Evolutionary conservation across 2,888 invertebrate species (phyloP), one percentile per base, ranked within the genome.

Genomic region (Willowsia nigromaculata): DNA sequence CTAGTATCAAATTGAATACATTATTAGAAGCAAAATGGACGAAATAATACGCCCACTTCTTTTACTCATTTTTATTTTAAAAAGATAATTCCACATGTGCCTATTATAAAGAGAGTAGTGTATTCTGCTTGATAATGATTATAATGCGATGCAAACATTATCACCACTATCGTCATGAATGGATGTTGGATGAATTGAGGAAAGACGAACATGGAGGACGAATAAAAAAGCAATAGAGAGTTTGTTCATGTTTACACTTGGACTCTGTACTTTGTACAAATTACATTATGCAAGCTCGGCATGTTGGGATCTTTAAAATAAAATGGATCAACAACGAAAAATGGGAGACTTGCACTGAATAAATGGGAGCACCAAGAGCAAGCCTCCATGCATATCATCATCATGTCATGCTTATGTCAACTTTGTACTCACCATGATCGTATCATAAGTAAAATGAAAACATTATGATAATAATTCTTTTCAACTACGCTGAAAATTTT

Each of bases 161-260:
- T 5, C 50, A 9, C 37, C 37, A 68, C 1, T 37, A 68, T 68
- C 30, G 27, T 37, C 37, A 18, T 59, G 37, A 18, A n/a, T 68
- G 68, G 30, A 30, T 62, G 37, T 27, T 68, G 37, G 68, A 68
- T 68, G 37, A 33, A 68, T 37, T 37, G 68, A 68, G 18, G 37
- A 68, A 68, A 68, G 68, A 18, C 68, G n/a, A 68, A 68, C 68
- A 68, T 68, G 68, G 68, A 37, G 68, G 37, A 15, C n/a, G 37
- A 68, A 68, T 33, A 68, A 37, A 68, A 68, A n/a, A 68, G 33
- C 15, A 59, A n/a, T 33, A 68, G n/a, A 68, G 37, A 68, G 18
- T 18, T 18, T 27, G n/a, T 15, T 65, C 18, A 68, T 68, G 68
- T 68, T 68, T 65, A 65, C 65, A 22, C 30, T 18, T 68, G 30